phyloP scores from a whole-genome alignment of 2,113 vertebrate genomes.

The Catagonus wagneri region DNA sequence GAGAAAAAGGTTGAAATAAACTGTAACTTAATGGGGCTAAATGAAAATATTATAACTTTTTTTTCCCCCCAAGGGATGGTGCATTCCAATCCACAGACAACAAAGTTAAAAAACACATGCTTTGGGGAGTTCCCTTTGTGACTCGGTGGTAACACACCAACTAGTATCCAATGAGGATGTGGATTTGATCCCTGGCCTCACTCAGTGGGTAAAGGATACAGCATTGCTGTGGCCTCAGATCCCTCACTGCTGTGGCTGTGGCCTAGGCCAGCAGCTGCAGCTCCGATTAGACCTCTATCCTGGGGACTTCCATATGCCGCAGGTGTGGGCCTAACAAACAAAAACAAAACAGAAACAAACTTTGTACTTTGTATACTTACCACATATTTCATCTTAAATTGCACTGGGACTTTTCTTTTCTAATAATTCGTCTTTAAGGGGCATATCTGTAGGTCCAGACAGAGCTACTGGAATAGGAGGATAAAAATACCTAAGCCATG shows the following conservation, averaged over 20 bases:
- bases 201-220: too few species aligned
- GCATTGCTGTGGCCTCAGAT: too few species aligned
- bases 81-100: not conserved
- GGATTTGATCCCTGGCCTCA: too few species aligned
- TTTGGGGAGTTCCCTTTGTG: not conserved
- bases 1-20: not conserved
- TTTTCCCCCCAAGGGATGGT: not conserved
- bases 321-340: not conserved
- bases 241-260: too few species aligned
- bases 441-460: fast-evolving
- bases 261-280: too few species aligned
- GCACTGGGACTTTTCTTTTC: not conserved
- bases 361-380: slow-evolving; percentile 32
- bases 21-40: not conserved
- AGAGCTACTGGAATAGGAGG: not conserved
- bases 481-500: not conserved
- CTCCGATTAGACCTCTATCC: too few species aligned
- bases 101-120: not conserved
- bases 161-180: too few species aligned
- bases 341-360: not conserved
- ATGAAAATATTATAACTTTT: not conserved
- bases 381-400: slow-evolving; percentile 8
- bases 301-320: too few species aligned
- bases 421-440: not conserved
- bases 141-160: too few species aligned